A percentile compares a stretch with the other conserved stretches of the same genome.
These are phyloP conservation scores for Pemphredon lugubris DNA, from an alignment of 2,888 invertebrate genomes.

Conservation along the genomic window DNA sequence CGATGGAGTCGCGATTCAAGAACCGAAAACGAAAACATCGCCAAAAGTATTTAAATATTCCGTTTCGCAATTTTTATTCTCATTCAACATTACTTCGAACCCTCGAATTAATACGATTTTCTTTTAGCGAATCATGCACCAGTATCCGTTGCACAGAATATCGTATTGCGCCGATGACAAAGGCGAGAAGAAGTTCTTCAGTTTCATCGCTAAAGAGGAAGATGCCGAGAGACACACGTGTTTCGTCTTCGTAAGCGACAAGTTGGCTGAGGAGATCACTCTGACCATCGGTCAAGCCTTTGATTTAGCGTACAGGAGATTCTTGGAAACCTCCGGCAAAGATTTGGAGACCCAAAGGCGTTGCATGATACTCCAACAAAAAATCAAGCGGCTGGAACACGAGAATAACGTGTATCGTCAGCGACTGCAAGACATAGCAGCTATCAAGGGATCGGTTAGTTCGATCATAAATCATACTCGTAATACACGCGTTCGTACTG, in stretches of 20 bases:
- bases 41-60: slow-evolving; percentile 70
- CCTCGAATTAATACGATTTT: no score
- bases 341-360: slow-evolving; percentile 93
- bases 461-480: not conserved
- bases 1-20: slow-evolving; percentile 97
- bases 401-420: slow-evolving; percentile 92
- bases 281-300: slow-evolving; percentile 99
- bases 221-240: slow-evolving; percentile 93
- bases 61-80: not conserved
- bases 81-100: no score
- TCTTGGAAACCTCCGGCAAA: slow-evolving; percentile 95
- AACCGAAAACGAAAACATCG: slow-evolving; percentile 82
- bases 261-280: slow-evolving; percentile 98
- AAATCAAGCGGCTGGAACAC: slow-evolving; percentile 92
- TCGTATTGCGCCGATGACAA: slow-evolving; percentile 99
- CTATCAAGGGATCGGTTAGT: slow-evolving; percentile 82
- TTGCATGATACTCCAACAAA: slow-evolving; percentile 89
- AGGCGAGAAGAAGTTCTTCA: slow-evolving; percentile 98
- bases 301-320: slow-evolving; percentile 97
- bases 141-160: slow-evolving; percentile 98
- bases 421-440: slow-evolving; percentile 87
- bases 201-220: slow-evolving; percentile 93
- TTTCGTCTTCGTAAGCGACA: slow-evolving; percentile 98
- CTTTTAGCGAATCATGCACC: slow-evolving; percentile 89
- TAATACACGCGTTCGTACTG: not conserved